A percentile compares a stretch with the other conserved stretches of the same genome.
These are phyloP conservation scores for Microcebus murinus DNA, from an alignment of 2,113 vertebrate genomes.

Conservation along the genomic window DNA sequence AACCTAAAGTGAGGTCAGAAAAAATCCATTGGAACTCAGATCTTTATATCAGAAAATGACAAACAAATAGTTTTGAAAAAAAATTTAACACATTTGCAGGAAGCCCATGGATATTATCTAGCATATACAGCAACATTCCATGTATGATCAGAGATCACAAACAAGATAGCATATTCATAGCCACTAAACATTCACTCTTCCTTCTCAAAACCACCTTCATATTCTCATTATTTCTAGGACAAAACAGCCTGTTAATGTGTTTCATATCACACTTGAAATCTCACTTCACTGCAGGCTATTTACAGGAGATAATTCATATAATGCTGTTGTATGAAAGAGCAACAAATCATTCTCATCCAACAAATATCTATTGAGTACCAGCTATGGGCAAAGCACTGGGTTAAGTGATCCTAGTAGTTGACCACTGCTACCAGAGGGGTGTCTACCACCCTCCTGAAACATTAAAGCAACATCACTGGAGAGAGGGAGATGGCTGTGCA, in stretches of 20 bases:
- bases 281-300: background rate
- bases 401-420: background rate
- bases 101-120: background rate
- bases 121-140: background rate
- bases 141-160: background rate
- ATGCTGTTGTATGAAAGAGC: background rate
- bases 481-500: background rate
- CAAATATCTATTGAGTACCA: slow-evolving; percentile 13
- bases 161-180: background rate
- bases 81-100: background rate
- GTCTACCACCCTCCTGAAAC: background rate
- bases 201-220: slow-evolving; percentile 33
- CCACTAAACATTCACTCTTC: background rate
- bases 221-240: slow-evolving; percentile 38
- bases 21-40: background rate
- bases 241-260: background rate
- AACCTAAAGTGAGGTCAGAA: background rate
- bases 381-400: background rate
- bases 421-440: background rate
- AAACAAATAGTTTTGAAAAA: background rate
- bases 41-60: slow-evolving; percentile 22
- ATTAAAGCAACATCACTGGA: background rate
- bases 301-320: background rate
- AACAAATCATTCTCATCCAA: slow-evolving; percentile 12
- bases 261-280: slow-evolving; percentile 46